Evolutionary conservation across 2,797 vertebrate species (phyloP).

Genomic region (Enteromius viviparus): DNA sequence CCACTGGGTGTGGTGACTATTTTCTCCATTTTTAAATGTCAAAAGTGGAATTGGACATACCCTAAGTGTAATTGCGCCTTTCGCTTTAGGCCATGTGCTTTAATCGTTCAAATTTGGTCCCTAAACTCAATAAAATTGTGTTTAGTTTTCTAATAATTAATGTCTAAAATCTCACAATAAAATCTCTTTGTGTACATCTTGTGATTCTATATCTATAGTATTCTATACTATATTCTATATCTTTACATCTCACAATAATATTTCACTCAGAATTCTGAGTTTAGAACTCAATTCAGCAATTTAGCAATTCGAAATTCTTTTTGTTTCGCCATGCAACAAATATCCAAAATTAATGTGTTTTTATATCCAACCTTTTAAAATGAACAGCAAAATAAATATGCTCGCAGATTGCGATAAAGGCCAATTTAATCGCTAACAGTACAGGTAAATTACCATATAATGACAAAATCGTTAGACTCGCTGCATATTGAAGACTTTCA

Average conservation of each 20-base stretch:
- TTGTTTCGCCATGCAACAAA: neutral
- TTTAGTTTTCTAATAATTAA: neutral
- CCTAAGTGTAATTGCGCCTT: too few species aligned
- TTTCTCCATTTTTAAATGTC: too few species aligned
- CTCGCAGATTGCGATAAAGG: neutral
- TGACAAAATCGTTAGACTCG: conserved; percentile 4
- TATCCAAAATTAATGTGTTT: neutral
- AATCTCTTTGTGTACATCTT: too few species aligned
- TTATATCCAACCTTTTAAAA: neutral
- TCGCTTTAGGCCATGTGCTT: too few species aligned
- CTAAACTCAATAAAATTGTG: too few species aligned
- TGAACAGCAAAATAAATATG: neutral
- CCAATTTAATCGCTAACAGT: neutral
- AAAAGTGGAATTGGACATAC: too few species aligned
- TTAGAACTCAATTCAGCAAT: neutral
- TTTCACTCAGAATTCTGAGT: neutral
- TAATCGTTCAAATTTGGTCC: too few species aligned
- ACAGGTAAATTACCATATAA: neutral
- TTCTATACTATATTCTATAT: too few species aligned
- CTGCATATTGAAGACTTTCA: neutral
- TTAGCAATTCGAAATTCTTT: neutral
- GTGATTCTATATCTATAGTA: too few species aligned
- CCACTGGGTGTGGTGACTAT: too few species aligned
- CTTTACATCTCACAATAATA: neutral
- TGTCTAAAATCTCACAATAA: neutral